These are phyloP conservation scores for Pseudochaenichthys georgianus DNA, from an alignment of 2,797 vertebrate genomes.

Conservation along the genomic window DNA sequence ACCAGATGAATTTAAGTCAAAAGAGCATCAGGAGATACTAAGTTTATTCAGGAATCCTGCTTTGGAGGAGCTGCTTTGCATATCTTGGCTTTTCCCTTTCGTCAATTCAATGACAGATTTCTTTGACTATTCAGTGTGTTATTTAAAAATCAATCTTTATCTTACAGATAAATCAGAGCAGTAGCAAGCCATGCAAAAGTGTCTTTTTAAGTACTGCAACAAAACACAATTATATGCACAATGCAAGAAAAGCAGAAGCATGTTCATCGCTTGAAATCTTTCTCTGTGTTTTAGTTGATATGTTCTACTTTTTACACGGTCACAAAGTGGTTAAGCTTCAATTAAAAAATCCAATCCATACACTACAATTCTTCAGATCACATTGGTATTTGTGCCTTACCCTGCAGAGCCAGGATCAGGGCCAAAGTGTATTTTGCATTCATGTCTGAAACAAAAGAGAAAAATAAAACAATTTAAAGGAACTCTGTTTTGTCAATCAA, in stretches of 20 bases:
- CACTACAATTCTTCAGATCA: background rate
- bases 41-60: background rate
- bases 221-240: background rate
- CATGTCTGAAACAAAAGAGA: conserved; percentile 78
- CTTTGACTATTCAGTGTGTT: background rate
- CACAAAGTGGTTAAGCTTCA: background rate
- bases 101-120: background rate
- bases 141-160: conserved; percentile 10
- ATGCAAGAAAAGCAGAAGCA: background rate
- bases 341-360: background rate
- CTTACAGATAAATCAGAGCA: conserved; percentile 2
- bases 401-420: conserved; percentile 84
- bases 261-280: background rate
- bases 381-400: conserved; percentile 69
- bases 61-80: background rate
- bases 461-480: background rate
- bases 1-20: background rate
- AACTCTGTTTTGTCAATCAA: background rate
- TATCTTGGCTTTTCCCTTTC: background rate
- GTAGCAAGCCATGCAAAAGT: background rate
- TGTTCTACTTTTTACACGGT: background rate
- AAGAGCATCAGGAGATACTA: background rate
- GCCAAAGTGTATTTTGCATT: conserved; percentile 78
- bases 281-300: background rate
- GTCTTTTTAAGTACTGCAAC: background rate